These are phyloP conservation scores for Drosophila greeni DNA, from an alignment of 2,888 invertebrate species.

Conservation along the genomic window DNA sequence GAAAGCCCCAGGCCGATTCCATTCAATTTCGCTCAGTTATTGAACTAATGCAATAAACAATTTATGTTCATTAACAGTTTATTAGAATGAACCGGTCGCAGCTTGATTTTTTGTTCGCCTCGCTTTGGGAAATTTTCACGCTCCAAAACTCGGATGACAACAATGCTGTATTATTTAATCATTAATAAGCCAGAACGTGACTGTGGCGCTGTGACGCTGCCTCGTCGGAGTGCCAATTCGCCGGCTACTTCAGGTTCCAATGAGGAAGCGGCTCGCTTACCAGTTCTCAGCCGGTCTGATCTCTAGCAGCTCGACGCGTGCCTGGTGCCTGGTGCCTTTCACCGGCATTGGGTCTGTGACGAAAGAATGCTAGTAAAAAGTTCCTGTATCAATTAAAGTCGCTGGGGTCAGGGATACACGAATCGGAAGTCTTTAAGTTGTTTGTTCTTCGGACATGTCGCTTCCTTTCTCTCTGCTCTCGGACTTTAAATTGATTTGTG, in stretches of 20 bases:
- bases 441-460: background rate
- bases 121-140: conserved; percentile 21
- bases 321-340: conserved; percentile 37
- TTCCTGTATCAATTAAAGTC: conserved; percentile 18
- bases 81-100: conserved; percentile 52
- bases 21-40: conserved; percentile 29
- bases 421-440: conserved; percentile 11
- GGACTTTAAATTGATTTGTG: background rate
- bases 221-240: background rate
- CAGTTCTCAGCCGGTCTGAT: conserved; percentile 29
- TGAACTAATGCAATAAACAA: conserved; percentile 56
- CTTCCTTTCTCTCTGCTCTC: background rate
- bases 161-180: conserved; percentile 31
- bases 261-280: conserved; percentile 21
- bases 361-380: conserved; percentile 2
- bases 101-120: conserved; percentile 40
- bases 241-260: conserved; percentile 36
- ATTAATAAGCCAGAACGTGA: conserved; percentile 39
- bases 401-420: conserved; percentile 5
- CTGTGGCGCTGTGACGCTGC: conserved; percentile 20
- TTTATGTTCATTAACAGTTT: conserved; percentile 48
- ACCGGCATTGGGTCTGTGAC: conserved; percentile 16
- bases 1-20: conserved; percentile 5
- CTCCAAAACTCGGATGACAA: conserved; percentile 18
- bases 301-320: conserved; percentile 12